Conservation (phyloP, 2,113 vertebrate species). For the Dicrurus megarhynchus region DNA sequence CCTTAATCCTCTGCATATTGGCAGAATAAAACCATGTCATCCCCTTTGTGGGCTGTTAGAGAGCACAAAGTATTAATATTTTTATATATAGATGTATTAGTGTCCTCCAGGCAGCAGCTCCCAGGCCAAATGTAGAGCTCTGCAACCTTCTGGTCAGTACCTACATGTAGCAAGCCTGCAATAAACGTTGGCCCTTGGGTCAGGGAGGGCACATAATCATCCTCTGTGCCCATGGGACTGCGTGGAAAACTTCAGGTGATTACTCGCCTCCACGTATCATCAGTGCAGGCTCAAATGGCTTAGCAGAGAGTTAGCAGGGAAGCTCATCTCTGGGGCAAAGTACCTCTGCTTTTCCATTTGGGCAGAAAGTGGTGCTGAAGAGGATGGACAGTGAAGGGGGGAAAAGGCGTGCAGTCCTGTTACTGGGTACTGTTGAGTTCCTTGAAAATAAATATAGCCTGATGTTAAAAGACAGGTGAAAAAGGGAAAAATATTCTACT, state of each 20-base stretch:
- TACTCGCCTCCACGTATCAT: background rate
- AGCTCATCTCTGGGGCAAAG: background rate
- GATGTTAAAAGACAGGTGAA: background rate
- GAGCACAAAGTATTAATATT: background rate
- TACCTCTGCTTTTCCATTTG: background rate
- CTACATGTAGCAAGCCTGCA: background rate
- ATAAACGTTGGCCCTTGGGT: background rate
- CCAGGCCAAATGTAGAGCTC: background rate
- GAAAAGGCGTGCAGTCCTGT: background rate
- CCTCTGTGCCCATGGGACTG: background rate
- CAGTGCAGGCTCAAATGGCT: background rate
- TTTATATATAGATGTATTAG: background rate
- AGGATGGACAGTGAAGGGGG: background rate
- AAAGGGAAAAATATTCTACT: background rate
- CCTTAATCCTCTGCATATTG: conserved; percentile 48
- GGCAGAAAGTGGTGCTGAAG: background rate
- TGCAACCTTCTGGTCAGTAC: background rate
- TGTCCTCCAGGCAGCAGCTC: background rate
- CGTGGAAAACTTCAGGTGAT: background rate
- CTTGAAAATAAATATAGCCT: background rate
- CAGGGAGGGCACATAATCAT: background rate
- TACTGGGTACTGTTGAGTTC: background rate
- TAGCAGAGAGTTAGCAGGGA: background rate
- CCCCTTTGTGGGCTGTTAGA: background rate
- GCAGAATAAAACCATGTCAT: conserved; percentile 46